These are phyloP conservation scores for Acholoe squamosa DNA, from an alignment of 2,888 invertebrate species.

Conservation along the genomic window DNA sequence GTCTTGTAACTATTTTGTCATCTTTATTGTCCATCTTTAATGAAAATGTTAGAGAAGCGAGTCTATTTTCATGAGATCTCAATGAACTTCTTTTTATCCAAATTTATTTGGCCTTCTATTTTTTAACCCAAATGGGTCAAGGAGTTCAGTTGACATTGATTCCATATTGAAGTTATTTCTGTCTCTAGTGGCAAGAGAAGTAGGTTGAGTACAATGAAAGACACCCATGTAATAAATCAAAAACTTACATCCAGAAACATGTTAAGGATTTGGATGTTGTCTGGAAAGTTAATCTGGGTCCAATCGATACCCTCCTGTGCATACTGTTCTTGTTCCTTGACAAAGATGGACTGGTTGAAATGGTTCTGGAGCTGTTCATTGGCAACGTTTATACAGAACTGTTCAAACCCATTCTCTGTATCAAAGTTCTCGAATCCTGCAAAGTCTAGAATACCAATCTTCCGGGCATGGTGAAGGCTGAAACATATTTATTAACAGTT, in stretches of 20 bases:
- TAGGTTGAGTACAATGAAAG: no score
- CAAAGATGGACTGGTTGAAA: slow-evolving; percentile 78
- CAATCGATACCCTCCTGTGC: slow-evolving; percentile 75
- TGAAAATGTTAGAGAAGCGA: no score
- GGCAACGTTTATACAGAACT: slow-evolving; percentile 79
- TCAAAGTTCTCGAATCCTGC: slow-evolving; percentile 80
- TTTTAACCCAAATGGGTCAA: no score
- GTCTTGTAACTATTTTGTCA: no score
- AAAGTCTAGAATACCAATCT: slow-evolving; percentile 79
- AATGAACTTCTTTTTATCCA: no score
- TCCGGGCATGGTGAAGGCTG: background rate
- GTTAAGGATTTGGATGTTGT: slow-evolving; percentile 73
- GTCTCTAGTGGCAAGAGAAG: no score
- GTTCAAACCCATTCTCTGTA: slow-evolving; percentile 77
- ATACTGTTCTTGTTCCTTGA: slow-evolving; percentile 74
- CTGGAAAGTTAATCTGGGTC: slow-evolving; percentile 74
- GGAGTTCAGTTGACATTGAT: no score
- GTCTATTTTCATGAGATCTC: no score
- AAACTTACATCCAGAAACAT: slow-evolving; percentile 57
- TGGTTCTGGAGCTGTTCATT: slow-evolving; percentile 78
- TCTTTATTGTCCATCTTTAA: no score
- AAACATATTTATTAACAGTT: background rate
- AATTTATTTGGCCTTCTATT: no score
- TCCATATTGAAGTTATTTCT: no score
- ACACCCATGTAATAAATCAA: background rate